Evolutionary conservation across 2,797 vertebrate genomes (phyloP), one percentile per base, ranked within the genome.

Genomic region (Ataeniobius toweri): DNA sequence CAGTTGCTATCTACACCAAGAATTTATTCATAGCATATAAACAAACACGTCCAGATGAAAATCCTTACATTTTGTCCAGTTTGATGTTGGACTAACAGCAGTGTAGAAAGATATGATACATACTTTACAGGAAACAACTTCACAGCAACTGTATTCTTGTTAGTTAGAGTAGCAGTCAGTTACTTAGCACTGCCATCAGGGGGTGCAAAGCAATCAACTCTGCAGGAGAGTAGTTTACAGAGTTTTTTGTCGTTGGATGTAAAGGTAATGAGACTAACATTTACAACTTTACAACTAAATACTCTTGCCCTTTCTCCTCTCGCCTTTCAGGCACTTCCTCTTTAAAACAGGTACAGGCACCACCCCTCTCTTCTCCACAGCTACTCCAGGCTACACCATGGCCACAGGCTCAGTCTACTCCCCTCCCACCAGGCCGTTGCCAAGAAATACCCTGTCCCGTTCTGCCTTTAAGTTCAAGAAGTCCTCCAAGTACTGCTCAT

Each of bases 381-480:
- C 98, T 69, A 98, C 98, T 50, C 98, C 98, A 80, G 98, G 98
- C 88, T 99, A 99, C 96, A 99, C 98, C 70, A 99, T 99, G 98
- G 98, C 98, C 83, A 99, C 98, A 39, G 97, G 98, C 89, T 98
- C 98, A 14, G 98, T 99, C 89, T 99, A 99, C 91, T 99, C 98
- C 2, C 98, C 98, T 68, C 98, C 98, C 79, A 98, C 98, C 80
- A 96, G 98, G 92, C 98, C 98, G n/a, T 91, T 99, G 91, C 98
- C 98, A 76, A 96, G 98, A 91, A 99, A 98, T 88, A 99, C 98
- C 76, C 95, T 99, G 50, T 99, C 98, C 89, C 97, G 98, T 93
- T 98, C 97, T 89, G 98, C 98, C 94, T 99, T 99, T 95, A 99
- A 99, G 94, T 99, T 99, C 94, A 99, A 99, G 96, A 99, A 99